These are phyloP conservation scores for Drosophila testacea DNA, from an alignment of 2,888 invertebrate species.

Conservation along the genomic window DNA sequence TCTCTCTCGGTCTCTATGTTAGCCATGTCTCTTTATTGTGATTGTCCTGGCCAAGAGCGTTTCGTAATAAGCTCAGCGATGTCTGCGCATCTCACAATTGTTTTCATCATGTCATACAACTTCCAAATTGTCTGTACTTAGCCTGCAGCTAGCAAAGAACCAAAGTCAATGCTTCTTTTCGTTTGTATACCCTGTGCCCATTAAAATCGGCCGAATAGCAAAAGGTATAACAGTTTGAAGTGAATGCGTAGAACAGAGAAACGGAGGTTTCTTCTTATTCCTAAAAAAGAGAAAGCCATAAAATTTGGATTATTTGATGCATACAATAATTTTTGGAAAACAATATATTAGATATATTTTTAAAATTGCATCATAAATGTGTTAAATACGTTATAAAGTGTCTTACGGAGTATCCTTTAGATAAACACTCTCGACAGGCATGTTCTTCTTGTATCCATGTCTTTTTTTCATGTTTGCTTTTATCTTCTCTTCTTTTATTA, in stretches of 20 bases:
- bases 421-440: not conserved
- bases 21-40: constrained; percentile 51
- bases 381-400: not conserved
- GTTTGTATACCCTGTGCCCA: not conserved
- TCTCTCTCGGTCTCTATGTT: not conserved
- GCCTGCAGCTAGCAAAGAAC: constrained; percentile 58
- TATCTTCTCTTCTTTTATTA: constrained; percentile 8
- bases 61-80: constrained; percentile 67
- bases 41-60: constrained; percentile 60
- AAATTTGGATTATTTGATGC: too few species aligned
- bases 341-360: not conserved
- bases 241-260: too few species aligned
- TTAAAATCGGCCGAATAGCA: not conserved
- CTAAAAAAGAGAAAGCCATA: too few species aligned
- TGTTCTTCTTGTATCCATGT: not conserved
- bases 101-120: constrained; percentile 76
- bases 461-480: constrained; percentile 15
- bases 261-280: too few species aligned
- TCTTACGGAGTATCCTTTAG: not conserved
- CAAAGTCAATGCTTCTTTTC: constrained; percentile 46
- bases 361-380: too few species aligned
- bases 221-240: not conserved
- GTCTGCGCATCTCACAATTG: constrained; percentile 59
- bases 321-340: too few species aligned
- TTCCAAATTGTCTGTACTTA: constrained; percentile 66